A percentile compares a stretch with the other conserved stretches of the same genome.
phyloP scores from a whole-genome alignment of 2,888 invertebrate genomes.

The Melitaea athalia region DNA sequence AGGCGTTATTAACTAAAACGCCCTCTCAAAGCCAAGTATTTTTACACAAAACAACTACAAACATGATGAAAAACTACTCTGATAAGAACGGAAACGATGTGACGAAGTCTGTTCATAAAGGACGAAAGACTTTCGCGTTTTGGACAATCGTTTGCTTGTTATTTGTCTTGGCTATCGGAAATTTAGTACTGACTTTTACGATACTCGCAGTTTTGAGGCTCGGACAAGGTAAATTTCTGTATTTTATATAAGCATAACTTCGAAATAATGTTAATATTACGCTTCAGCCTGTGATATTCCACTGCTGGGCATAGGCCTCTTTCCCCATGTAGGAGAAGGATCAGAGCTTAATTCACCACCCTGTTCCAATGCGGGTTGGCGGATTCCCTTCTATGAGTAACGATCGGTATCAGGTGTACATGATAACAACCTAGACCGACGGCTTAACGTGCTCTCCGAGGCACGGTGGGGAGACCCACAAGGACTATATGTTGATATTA shows the following conservation, averaged over 20 bases:
- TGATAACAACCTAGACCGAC: too few species aligned
- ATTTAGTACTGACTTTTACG: slow-evolving; percentile 89
- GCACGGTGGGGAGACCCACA: too few species aligned
- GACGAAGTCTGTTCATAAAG: slow-evolving; percentile 64
- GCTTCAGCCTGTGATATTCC: too few species aligned
- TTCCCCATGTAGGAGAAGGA: too few species aligned
- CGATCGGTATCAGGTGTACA: too few species aligned
- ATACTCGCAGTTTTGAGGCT: slow-evolving; percentile 90
- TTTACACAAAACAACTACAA: slow-evolving; percentile 50
- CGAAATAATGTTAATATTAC: too few species aligned
- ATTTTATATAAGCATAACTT: not conserved
- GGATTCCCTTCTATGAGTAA: too few species aligned
- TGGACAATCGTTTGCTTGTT: slow-evolving; percentile 89
- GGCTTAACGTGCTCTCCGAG: too few species aligned
- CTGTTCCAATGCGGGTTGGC: too few species aligned
- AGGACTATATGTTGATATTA: too few species aligned
- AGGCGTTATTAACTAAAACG: slow-evolving; percentile 68
- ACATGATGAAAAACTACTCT: slow-evolving; percentile 64
- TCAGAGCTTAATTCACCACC: too few species aligned
- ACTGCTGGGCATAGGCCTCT: too few species aligned
- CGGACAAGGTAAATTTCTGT: slow-evolving; percentile 79
- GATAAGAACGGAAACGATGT: slow-evolving; percentile 77
- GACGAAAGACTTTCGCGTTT: slow-evolving; percentile 86
- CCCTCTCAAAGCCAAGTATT: slow-evolving; percentile 62
- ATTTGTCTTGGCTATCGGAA: slow-evolving; percentile 88